Evolutionary conservation across 1,140 invertebrate genomes (phyloP), one percentile per base, ranked within the genome.

Genomic region (Halotydeus destructor): DNA sequence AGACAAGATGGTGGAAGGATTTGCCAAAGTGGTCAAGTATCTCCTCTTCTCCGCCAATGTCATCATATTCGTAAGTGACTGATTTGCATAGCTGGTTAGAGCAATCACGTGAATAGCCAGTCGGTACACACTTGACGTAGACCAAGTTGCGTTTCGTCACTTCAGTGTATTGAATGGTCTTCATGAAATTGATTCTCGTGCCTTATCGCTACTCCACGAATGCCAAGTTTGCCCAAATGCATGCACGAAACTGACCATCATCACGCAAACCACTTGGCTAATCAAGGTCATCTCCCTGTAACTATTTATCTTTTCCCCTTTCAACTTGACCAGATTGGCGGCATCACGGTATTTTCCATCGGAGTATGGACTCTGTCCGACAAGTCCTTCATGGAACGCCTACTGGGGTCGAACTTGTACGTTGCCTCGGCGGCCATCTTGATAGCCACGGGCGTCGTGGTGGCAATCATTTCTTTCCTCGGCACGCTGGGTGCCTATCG

Each of bases 401-500:
- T 89, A 14, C 61, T 85, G 18, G 48, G 48, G 26, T 48, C 46
- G 33, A 45, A 48, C 24, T 33, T 44, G 4, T 51, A 52, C 21
- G 41, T 49, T 8, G 46, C 46, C 25, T 74, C 79, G 1, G 70
- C 80, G 23, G 80, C 76, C 47, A 76, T 85, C 43, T 61, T 86
- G 21, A 69, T 85, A 18, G 72, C 70, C 3, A 79, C 76, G 32
- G 82, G 81, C 8, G 67, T 74, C 12, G 60, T 78, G 19, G 72
- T 81, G 24, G 68, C 74, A 46, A 52, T 86, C 27, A 70, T 85
- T 21, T 75, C 80, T 3, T 75, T 83, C 55, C 68, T 88, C 44
- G 83, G 83, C 23, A 85, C 81, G 57, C 64, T 81, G 38, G 83
- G 82, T 14, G 79, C 83, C 4, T 69, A 76, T 12, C 78, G 75